A percentile compares a stretch with the other conserved stretches of the same genome.
Conservation (phyloP, 2,113 vertebrate genomes). For the Alectura lathami region DNA sequence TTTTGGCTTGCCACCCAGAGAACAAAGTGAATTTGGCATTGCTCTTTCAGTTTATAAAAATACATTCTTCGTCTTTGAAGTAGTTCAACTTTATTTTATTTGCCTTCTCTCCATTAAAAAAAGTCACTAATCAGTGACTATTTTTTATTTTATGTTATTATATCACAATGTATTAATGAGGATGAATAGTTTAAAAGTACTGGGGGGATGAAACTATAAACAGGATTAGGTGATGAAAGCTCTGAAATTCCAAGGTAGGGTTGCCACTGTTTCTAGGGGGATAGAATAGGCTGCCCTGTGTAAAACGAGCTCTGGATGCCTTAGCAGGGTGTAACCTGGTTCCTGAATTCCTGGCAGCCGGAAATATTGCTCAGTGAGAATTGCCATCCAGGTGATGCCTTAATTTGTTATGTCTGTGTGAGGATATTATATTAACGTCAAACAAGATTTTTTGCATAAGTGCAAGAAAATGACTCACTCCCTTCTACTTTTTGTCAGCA, state of each 20-base stretch:
- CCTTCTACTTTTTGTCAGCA: background rate
- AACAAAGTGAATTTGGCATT: background rate
- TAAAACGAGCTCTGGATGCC: background rate
- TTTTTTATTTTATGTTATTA: background rate
- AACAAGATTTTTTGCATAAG: background rate
- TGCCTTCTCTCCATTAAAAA: background rate
- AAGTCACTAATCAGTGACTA: background rate
- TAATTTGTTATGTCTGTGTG: background rate
- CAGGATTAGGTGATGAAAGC: background rate
- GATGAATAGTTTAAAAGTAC: background rate
- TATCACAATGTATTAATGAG: background rate
- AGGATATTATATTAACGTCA: background rate
- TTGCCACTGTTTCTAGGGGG: background rate
- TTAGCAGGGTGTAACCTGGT: background rate
- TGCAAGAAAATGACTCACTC: background rate
- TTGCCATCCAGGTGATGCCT: conserved; percentile 1
- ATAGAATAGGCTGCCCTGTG: background rate
- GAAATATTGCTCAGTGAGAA: background rate
- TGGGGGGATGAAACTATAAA: background rate
- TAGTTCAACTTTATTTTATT: background rate
- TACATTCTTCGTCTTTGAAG: background rate
- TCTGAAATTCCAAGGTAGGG: background rate
- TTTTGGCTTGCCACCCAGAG: background rate
- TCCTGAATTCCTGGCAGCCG: background rate
- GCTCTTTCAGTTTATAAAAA: background rate